A percentile compares a stretch with the other conserved stretches of the same genome.
Evolutionary conservation across 1,140 invertebrate species (phyloP).

Genomic region (Lethrus apterus): DNA sequence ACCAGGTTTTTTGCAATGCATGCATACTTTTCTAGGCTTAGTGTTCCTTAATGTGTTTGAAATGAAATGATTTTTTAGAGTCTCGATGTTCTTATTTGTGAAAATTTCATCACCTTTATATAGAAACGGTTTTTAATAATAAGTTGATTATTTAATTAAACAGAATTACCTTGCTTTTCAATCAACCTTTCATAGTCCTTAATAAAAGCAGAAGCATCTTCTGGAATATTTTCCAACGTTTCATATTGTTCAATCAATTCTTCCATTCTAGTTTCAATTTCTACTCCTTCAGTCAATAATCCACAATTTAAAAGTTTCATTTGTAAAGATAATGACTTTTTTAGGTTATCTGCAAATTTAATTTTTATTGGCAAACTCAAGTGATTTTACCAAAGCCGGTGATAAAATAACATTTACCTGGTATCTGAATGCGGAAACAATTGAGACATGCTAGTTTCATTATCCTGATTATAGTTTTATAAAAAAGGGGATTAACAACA

Average conservation of each 20-base stretch:
- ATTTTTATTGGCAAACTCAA: neutral
- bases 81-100: slow-evolving; percentile 54
- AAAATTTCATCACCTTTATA: slow-evolving; percentile 22
- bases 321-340: slow-evolving; percentile 63
- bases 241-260: slow-evolving; percentile 32
- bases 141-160: neutral
- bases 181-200: slow-evolving; percentile 23
- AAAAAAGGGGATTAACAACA: slow-evolving; percentile 88
- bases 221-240: slow-evolving; percentile 32
- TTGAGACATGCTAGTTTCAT: slow-evolving; percentile 62
- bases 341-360: slow-evolving; percentile 47
- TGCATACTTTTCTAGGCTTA: slow-evolving; percentile 52
- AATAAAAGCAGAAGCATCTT: slow-evolving; percentile 15
- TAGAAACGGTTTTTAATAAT: neutral
- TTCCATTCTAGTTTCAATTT: slow-evolving; percentile 49
- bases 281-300: slow-evolving; percentile 60
- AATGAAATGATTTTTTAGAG: slow-evolving; percentile 52
- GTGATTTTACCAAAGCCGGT: neutral
- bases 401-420: slow-evolving; percentile 44
- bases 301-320: slow-evolving; percentile 70
- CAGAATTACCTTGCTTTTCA: too few species aligned
- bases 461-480: slow-evolving; percentile 61
- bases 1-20: slow-evolving; percentile 53
- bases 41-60: slow-evolving; percentile 49
- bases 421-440: slow-evolving; percentile 65